phyloP scores from a whole-genome alignment of 2,888 invertebrate genomes.

The Steromphala cineraria region DNA sequence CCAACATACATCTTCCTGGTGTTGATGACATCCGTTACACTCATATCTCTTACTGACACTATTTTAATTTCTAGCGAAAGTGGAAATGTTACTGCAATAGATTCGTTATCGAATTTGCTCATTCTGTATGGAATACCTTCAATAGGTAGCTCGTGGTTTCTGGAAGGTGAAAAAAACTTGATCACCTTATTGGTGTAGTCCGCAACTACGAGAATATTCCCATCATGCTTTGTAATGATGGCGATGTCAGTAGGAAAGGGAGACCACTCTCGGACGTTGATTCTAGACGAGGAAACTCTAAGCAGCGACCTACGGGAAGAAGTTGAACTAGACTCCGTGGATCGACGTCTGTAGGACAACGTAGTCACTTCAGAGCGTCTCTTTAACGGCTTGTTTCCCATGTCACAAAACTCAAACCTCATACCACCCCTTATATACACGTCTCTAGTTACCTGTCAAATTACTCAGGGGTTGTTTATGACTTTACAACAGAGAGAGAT shows the following conservation, averaged over 20 bases:
- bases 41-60: not conserved
- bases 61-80: not conserved
- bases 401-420: no score
- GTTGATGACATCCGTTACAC: not conserved
- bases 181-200: not conserved
- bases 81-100: not conserved
- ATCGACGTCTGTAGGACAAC: not conserved
- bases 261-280: not conserved
- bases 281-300: not conserved
- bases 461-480: no score
- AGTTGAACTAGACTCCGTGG: not conserved
- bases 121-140: not conserved
- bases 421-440: no score
- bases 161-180: not conserved
- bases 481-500: no score
- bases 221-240: not conserved
- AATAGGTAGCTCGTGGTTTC: not conserved
- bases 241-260: not conserved
- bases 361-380: no score
- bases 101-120: not conserved
- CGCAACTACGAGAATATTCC: not conserved
- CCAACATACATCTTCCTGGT: not conserved
- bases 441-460: no score
- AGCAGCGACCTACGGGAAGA: not conserved
- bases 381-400: no score